These are phyloP conservation scores for Drosophila rufa DNA, from an alignment of 1,140 invertebrate genomes.

Conservation along the genomic window DNA sequence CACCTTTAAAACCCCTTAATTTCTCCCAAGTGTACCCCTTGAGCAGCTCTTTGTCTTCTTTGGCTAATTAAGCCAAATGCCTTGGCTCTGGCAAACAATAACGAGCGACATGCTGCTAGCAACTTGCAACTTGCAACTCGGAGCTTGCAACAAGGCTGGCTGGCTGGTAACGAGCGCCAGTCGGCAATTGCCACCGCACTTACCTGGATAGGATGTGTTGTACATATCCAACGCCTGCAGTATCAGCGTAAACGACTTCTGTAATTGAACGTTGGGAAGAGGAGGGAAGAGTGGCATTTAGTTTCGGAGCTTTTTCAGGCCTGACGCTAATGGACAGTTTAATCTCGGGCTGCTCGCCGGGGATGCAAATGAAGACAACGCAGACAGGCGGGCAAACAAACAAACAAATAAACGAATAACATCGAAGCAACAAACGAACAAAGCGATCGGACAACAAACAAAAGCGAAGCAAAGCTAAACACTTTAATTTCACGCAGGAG, in stretches of 20 bases:
- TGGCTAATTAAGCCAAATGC: constrained; percentile 79
- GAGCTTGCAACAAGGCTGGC: constrained; percentile 31
- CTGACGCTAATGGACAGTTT: constrained; percentile 82
- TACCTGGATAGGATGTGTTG: constrained; percentile 89
- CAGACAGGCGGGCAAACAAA: constrained; percentile 20
- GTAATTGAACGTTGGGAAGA: constrained; percentile 81
- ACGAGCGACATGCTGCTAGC: constrained; percentile 42
- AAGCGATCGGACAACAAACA: constrained; percentile 39
- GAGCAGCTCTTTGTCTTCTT: constrained; percentile 13
- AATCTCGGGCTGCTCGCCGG: constrained; percentile 60
- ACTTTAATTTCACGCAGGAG: constrained; percentile 82
- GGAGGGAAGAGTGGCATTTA: constrained; percentile 42
- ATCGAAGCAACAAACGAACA: constrained; percentile 27
- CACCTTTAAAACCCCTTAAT: not conserved
- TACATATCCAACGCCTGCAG: constrained; percentile 94
- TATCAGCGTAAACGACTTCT: constrained; percentile 96
- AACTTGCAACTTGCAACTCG: constrained; percentile 25
- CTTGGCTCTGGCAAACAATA: constrained; percentile 40
- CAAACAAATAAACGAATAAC: constrained; percentile 28
- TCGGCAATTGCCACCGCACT: constrained; percentile 84
- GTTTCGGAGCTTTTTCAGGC: constrained; percentile 53
- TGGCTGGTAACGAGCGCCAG: constrained; percentile 39
- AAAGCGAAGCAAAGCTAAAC: constrained; percentile 63
- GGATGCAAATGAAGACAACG: constrained; percentile 78
- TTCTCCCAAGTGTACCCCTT: constrained; percentile 13